A percentile compares a stretch with the other conserved stretches of the same genome.
phyloP scores from a whole-genome alignment of 2,797 vertebrate species.

The Gadopsis marmoratus region DNA sequence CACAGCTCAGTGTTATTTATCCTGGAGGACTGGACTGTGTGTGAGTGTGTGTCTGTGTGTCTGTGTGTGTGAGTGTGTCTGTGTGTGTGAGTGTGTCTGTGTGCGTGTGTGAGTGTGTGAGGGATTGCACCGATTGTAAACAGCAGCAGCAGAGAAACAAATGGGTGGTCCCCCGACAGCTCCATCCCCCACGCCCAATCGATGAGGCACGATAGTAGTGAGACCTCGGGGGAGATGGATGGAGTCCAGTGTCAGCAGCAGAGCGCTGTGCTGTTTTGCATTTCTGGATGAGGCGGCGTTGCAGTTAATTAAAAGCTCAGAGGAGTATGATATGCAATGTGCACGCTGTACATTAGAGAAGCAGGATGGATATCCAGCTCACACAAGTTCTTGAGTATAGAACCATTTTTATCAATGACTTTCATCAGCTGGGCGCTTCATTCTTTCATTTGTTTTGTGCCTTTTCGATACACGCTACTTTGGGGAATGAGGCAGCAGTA shows the following conservation, averaged over 20 bases:
- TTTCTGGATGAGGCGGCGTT: conserved; percentile 32
- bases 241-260: conserved; percentile 28
- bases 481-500: conserved; percentile 14
- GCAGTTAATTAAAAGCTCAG: conserved; percentile 57
- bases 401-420: neutral
- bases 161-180: conserved; percentile 51
- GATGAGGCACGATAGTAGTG: conserved; percentile 60
- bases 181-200: conserved; percentile 51
- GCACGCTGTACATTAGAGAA: neutral
- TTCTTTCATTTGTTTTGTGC: conserved; percentile 2
- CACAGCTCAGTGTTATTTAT: conserved; percentile 17
- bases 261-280: conserved; percentile 40
- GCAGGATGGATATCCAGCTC: neutral
- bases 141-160: conserved; percentile 61
- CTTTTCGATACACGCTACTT: neutral
- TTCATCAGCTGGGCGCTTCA: conserved; percentile 19
- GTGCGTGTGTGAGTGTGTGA: conserved; percentile 1
- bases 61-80: no score
- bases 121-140: conserved; percentile 52
- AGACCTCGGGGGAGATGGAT: conserved; percentile 52
- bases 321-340: conserved; percentile 27
- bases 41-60: conserved; percentile 4
- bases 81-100: conserved; percentile 2
- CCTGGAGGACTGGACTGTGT: neutral
- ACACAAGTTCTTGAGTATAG: neutral